Percentiles rank a stretch among this genome's conserved stretches.
phyloP scores from a whole-genome alignment of 1,140 invertebrate species.

The Plodia interpunctella region DNA sequence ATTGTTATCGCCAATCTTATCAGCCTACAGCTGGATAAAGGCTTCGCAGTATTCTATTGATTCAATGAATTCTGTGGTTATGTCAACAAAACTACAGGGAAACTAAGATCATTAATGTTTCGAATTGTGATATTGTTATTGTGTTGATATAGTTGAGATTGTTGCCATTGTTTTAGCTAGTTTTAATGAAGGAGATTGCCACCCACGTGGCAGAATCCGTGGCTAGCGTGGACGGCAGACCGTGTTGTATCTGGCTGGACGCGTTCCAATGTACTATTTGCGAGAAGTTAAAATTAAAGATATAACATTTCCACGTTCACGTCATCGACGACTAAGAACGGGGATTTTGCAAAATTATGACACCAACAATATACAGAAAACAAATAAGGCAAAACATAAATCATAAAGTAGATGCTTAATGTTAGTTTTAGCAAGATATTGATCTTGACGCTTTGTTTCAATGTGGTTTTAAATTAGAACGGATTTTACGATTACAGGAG shows the following conservation, averaged over 20 bases:
- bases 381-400: not conserved
- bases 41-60: conserved; percentile 2
- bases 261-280: conserved; percentile 54
- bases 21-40: not conserved
- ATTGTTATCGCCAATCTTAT: conserved; percentile 1
- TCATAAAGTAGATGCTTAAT: too few relatives aligned
- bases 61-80: not conserved
- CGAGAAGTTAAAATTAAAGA: conserved; percentile 61
- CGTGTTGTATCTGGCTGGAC: conserved; percentile 39
- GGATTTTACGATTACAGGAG: not conserved
- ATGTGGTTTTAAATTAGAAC: too few relatives aligned
- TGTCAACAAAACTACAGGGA: not conserved
- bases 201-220: conserved; percentile 46
- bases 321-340: conserved; percentile 37
- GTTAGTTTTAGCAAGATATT: not conserved
- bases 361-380: conserved; percentile 15
- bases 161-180: conserved; percentile 23
- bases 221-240: conserved; percentile 23
- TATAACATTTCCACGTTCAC: conserved; percentile 48
- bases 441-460: too few relatives aligned
- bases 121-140: not conserved
- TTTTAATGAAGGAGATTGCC: conserved; percentile 24
- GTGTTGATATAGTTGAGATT: not conserved
- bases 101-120: not conserved
- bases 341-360: conserved; percentile 27